Percentiles rank a stretch among this genome's conserved stretches.
Evolutionary conservation across 2,888 invertebrate species (phyloP).

Genomic region (Lottia scabra): DNA sequence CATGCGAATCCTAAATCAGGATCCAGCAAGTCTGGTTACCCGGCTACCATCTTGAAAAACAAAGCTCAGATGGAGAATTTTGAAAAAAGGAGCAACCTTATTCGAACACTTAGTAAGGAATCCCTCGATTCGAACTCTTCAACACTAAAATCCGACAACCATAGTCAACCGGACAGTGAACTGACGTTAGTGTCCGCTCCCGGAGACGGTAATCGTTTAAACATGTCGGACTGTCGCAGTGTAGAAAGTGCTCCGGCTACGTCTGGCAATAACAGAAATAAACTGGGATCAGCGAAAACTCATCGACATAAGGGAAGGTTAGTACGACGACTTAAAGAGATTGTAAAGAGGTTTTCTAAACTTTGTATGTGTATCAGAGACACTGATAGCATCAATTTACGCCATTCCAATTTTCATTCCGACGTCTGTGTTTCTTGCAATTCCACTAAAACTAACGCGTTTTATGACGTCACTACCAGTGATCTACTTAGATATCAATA

Average conservation of each 20-base stretch:
- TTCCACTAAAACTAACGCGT: no score
- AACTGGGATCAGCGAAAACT: neutral
- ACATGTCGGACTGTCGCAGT: constrained; percentile 19
- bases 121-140: neutral
- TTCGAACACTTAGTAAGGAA: neutral
- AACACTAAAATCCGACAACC: neutral
- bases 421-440: no score
- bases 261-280: neutral
- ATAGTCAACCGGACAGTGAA: neutral
- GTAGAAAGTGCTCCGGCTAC: constrained; percentile 25
- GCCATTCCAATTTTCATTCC: no score
- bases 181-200: constrained; percentile 1
- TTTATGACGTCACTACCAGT: no score
- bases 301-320: neutral
- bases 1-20: neutral
- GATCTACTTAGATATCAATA: no score
- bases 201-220: constrained; percentile 1
- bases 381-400: no score
- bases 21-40: neutral
- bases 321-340: neutral
- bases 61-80: neutral
- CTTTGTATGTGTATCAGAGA: no score
- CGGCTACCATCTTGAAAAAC: neutral
- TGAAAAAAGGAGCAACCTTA: neutral
- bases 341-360: no score